A percentile compares a stretch with the other conserved stretches of the same genome.
Conservation (phyloP, 2,888 invertebrate genomes). For the Drosophila parthenogenetica region DNA sequence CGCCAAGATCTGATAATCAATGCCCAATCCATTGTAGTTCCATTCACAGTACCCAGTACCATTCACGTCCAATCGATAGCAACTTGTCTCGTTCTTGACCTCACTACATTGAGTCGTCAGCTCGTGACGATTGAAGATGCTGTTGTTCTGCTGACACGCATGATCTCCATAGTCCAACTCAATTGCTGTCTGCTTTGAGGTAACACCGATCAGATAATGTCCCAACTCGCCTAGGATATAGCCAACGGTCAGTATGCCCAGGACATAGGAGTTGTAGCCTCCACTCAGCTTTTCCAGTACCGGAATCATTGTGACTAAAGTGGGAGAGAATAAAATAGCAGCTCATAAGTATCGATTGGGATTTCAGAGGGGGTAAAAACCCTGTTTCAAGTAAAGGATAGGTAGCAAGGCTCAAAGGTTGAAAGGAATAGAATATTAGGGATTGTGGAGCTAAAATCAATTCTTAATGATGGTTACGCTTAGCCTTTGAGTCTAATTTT, state of each 20-base stretch:
- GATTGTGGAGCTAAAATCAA: too few relatives aligned
- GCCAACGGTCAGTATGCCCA: slow-evolving; percentile 92
- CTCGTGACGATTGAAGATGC: slow-evolving; percentile 86
- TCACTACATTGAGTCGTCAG: slow-evolving; percentile 87
- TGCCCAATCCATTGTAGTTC: slow-evolving; percentile 96
- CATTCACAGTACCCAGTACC: slow-evolving; percentile 94
- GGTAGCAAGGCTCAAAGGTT: too few relatives aligned
- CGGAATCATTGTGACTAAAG: slow-evolving; percentile 74
- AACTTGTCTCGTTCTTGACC: slow-evolving; percentile 87
- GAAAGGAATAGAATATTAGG: too few relatives aligned
- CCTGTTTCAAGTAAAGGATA: too few relatives aligned
- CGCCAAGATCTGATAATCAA: slow-evolving; percentile 96
- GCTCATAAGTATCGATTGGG: background rate
- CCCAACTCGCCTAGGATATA: slow-evolving; percentile 95
- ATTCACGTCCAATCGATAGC: slow-evolving; percentile 88
- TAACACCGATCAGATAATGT: slow-evolving; percentile 95
- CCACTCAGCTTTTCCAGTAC: slow-evolving; percentile 87
- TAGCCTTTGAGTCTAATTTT: too few relatives aligned
- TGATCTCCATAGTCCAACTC: slow-evolving; percentile 95
- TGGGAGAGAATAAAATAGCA: background rate
- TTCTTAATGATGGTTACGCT: too few relatives aligned
- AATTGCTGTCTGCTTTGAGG: slow-evolving; percentile 93
- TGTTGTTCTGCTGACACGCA: slow-evolving; percentile 91
- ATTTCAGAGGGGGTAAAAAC: too few relatives aligned
- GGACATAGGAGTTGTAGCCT: slow-evolving; percentile 92